Base-by-base conservation (phyloP, 2,797 vertebrate species). In the Craterocephalus amniculus region DNA sequence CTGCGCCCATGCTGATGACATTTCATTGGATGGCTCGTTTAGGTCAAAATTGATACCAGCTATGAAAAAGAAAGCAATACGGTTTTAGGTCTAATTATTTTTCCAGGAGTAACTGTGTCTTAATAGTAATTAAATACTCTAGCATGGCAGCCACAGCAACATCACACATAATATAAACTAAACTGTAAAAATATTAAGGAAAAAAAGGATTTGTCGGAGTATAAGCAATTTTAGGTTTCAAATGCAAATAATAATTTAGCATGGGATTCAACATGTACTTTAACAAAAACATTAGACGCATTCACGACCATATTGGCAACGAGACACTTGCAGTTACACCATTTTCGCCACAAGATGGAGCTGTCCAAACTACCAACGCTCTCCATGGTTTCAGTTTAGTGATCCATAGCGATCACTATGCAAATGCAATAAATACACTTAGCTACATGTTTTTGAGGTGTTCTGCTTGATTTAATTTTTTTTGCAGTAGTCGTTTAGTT, bases 1-100 rank as follows among this genome's bases (percentile, higher is more conserved):
- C 83, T 97, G 97, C 0, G 96, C 97, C 98, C 98, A 99, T 0
- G 97, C 96, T 0, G 98, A 99, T 4, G 97, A 98, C 87, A 99
- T 90, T 2, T 99, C 97, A 0, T 95, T 96, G 0, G 98, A 99
- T 0, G 97, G 96, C 76, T 99, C 98, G 0, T 97, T 98, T 63
- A 99, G 84, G 38, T 99, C 97, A 16, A 99, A 98, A 11, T 96
- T 96, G 69, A 99, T 94, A 32, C 97, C 98, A 0, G 97, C 98
- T 99, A 80, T 52, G 48, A 76, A 65, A 38, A 4, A 71, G 31
- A 72, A 71, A 69, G 70, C 72, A 3, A 70, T 16, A 71, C 1
- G 3, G 14, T 6, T 16, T 27, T 22, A 22, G 4, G n/a, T 22
- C 20, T 9, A 48, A 1, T n/a, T 0, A n/a, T 8, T 34, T 71